Percentiles rank a stretch among this genome's conserved stretches.
phyloP scores from a whole-genome alignment of 2,888 invertebrate species.

The Thecocarcelia acutangulata region DNA sequence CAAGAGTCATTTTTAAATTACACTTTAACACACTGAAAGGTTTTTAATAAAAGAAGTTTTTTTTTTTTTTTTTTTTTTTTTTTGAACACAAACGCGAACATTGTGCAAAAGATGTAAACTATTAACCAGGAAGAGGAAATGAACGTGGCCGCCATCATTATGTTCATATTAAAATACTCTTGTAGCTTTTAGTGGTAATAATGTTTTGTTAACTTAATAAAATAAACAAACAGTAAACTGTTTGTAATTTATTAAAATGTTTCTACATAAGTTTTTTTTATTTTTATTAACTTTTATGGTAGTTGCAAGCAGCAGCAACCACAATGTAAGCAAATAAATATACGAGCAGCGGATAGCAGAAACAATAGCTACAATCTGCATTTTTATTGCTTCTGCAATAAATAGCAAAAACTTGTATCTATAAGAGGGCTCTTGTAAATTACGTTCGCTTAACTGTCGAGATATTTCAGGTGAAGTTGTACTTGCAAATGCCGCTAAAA shows the following conservation, averaged over 20 bases:
- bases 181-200: slow-evolving; percentile 28
- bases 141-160: slow-evolving; percentile 10
- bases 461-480: too few relatives aligned
- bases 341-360: too few relatives aligned
- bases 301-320: background rate
- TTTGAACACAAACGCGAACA: too few relatives aligned
- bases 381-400: too few relatives aligned
- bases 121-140: slow-evolving; percentile 32
- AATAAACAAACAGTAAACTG: slow-evolving; percentile 60
- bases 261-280: slow-evolving; percentile 48
- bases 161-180: slow-evolving; percentile 19
- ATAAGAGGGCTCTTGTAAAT: too few relatives aligned
- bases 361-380: too few relatives aligned
- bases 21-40: background rate
- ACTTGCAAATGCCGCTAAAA: too few relatives aligned
- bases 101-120: background rate
- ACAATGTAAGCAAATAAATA: background rate
- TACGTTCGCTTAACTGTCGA: too few relatives aligned
- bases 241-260: slow-evolving; percentile 59
- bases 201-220: slow-evolving; percentile 39
- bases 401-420: too few relatives aligned
- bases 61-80: too few relatives aligned
- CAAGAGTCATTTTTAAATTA: slow-evolving; percentile 36
- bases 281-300: slow-evolving; percentile 35
- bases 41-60: background rate